Evolutionary conservation across 2,888 invertebrate genomes (phyloP), one percentile per base, ranked within the genome.

Genomic region (Amblyteles armatorius): DNA sequence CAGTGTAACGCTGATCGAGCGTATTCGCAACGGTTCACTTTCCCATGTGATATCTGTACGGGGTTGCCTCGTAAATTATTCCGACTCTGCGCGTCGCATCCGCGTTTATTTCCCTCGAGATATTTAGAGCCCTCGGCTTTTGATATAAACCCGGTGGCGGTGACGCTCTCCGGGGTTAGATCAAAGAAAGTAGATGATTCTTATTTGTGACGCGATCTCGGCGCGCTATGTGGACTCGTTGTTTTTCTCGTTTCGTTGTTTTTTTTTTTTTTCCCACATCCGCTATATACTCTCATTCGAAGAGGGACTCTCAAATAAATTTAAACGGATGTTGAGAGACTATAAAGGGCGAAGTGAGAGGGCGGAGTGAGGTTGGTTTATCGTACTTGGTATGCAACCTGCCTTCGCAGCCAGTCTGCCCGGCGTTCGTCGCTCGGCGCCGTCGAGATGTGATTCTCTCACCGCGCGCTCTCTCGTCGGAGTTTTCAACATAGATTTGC

Each of bases 41-140:
- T 40, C 33, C 22, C 19, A 40, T n/a, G 36, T 19, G 55, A 16
- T 36, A 72, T 50, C 48, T 16, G 50, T 4, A 29, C 26, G 50
- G 13, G 73, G 26, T 52, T 55, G 44, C 55, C 60, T 76, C 71
- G 78, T 84, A 82, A 82, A 79, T 79, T 79, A 79, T 79, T 79
- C 52, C 29, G 44, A 74, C 36, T 63, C 67, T 11, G 26, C 19
- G 52, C 13, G 67, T 48, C 33, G 44, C 44, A 48, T 36, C 67
- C 22, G 60, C 68, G 68, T 19, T 85, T 82, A 85, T 85, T 85
- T 85, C 85, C 85, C 85, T 68, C n/a, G 85, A 85, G 85, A 85
- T 82, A 82, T 79, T 79, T 67, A 72, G 52, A 82, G 71, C 82
- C 63, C 76, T 71, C 60, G 67, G 40, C 79, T 82, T 82, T 82